Evolutionary conservation across 2,113 vertebrate species (phyloP).

Genomic region (Peromyscus leucopus): DNA sequence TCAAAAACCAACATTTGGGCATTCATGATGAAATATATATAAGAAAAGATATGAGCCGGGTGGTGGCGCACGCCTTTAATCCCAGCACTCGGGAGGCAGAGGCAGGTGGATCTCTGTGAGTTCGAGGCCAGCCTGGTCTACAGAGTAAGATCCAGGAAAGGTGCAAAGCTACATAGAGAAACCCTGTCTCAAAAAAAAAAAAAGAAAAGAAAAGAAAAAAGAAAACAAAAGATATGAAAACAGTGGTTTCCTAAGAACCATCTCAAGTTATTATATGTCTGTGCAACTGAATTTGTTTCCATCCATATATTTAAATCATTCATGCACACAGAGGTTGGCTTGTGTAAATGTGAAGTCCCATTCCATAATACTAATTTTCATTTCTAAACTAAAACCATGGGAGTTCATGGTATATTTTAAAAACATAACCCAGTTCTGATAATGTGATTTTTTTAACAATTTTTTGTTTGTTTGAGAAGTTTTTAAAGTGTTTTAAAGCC

Average conservation of each 20-base stretch:
- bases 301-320: background rate
- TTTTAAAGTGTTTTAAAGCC: conserved; percentile 48
- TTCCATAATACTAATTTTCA: background rate
- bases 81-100: no score
- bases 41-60: background rate
- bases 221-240: background rate
- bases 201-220: no score
- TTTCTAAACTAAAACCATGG: conserved; percentile 41
- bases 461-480: conserved; percentile 15
- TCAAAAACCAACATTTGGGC: conserved; percentile 15
- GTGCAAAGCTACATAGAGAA: no score
- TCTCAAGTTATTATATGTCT: background rate
- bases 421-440: background rate
- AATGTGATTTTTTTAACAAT: background rate
- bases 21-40: background rate
- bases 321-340: background rate
- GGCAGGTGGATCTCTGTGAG: no score
- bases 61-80: no score
- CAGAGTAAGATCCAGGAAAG: no score
- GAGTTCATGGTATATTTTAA: conserved; percentile 3
- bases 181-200: no score
- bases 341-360: background rate
- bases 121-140: no score
- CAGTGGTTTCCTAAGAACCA: background rate
- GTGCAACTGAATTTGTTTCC: background rate